Evolutionary conservation across 2,113 vertebrate genomes (phyloP), one percentile per base, ranked within the genome.

Genomic region (Macrotus californicus): DNA sequence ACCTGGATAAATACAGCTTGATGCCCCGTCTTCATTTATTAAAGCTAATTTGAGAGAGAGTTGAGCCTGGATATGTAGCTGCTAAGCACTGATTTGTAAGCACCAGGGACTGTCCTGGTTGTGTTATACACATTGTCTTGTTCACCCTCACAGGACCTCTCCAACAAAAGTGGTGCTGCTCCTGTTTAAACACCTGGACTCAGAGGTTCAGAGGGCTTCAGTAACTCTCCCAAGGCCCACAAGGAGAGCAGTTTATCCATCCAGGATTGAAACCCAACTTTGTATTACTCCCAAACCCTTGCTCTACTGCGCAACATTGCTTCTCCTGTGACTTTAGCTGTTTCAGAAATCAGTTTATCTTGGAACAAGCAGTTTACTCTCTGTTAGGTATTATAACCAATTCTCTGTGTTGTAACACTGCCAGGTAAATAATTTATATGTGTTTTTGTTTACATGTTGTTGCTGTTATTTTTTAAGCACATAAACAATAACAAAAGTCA

Each of bases 351-450:
- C 75, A 54, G 24, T 82, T 84, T 80, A 41, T 87, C 93, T 88
- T 72, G 41, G 64, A 72, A 75, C 39, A 96, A 76, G 34, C 43
- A 94, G 0, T 87, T 91, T 94, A 91, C 29, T 92, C 56, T 94
- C n/a, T 93, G 73, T 41, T 72, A 50, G 48, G 70, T 21, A 10
- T 87, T 87, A 21, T 73, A 22, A 39, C 82, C 52, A 48, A 7
- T 75, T 95, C 91, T 97, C 46, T 94, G 39, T 95, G 86, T 94
- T 54, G 19, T 72, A 79, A 75, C 18, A 77, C 84, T 87, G 48
- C 76, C 88, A 90, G 39, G 14, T 72, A 66, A 13, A 4, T 97
- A 87, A 80, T 91, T 92, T 83, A 7, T 94, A 10, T 75, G 0
- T 77, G 9, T 72, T 76, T 70, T 84, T 95, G 19, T 80, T 3